A percentile compares a stretch with the other conserved stretches of the same genome.
phyloP scores from a whole-genome alignment of 2,797 vertebrate genomes.

The Trichosurus vulpecula region DNA sequence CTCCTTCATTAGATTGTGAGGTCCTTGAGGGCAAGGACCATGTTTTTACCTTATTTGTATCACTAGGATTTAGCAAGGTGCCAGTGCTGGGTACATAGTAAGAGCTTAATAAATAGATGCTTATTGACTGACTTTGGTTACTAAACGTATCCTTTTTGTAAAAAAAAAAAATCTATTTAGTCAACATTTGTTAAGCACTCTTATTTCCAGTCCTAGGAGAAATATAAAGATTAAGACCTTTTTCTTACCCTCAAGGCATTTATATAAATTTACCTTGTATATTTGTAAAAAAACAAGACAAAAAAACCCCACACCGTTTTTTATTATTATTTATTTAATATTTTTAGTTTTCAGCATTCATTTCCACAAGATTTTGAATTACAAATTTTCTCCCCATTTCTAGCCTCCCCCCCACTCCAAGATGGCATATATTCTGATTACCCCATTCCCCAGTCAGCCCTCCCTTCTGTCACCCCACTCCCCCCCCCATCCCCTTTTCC shows the following conservation, averaged over 20 bases:
- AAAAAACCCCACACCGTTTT: not conserved
- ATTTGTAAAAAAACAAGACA: not conserved
- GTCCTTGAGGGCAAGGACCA: not conserved
- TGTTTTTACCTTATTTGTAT: too few species aligned
- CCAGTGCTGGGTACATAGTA: not conserved
- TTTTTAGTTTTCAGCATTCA: too few species aligned
- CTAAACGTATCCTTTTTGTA: not conserved
- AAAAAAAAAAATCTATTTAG: not conserved
- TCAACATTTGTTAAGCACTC: not conserved
- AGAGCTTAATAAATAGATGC: not conserved
- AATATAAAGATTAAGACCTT: not conserved
- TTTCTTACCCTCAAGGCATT: not conserved
- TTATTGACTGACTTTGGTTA: not conserved
- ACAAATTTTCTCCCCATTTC: too few species aligned
- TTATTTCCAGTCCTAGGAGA: not conserved
- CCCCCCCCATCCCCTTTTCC: too few species aligned
- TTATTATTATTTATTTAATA: too few species aligned
- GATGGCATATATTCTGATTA: too few species aligned
- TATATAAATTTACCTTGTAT: not conserved
- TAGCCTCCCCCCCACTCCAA: too few species aligned
- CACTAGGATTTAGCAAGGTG: not conserved
- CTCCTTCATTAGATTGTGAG: not conserved
- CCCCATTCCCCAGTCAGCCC: too few species aligned
- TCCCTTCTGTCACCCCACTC: too few species aligned
- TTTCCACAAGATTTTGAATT: too few species aligned